Base-by-base conservation (phyloP, 2,888 invertebrate genomes). In the Rhorus exstirpatorius region DNA sequence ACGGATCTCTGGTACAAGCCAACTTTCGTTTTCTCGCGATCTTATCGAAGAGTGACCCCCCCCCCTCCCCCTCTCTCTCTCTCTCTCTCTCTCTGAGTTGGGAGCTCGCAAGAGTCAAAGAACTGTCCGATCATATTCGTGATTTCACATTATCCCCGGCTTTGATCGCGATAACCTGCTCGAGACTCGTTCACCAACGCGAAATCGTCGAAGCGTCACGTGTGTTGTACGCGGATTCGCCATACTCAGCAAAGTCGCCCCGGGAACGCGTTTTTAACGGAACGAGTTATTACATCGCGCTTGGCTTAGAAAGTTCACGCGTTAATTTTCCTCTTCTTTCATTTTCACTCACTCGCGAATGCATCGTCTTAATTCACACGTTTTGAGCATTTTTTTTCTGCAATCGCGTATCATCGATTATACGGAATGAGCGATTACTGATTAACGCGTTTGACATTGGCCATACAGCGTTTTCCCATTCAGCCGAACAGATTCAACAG, bases 401-500 rank as follows among this genome's bases (percentile, higher is more conserved):
- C 61, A 61, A 49, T 24, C 3, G 2, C 19, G 6, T 10, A 21
- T 6, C 35, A 55, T 35, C 31, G 21, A 46, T 8, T n/a, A 72
- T 35, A 1, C 8, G 21, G 14, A 35, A 49, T 35, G 49, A 4
- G 0, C 12, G 41, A 49, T 35, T n/a, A 26, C 46, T 65, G 14
- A 63, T 17, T 26, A 46, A 46, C 44, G 14, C n/a, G 53, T 46
- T 46, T 53, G 38, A 4, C 63, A 38, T 46, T 72, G 17, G 4
- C 7, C n/a, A n/a, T 60, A 67, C 65, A 79, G 67, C 21, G 0
- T 55, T 65, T 70, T 70, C 55, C 53, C 38, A 67, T 81, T 49
- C 67, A 92, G 81, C 93, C 94, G 95, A 95, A 89, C 96, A 96
- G 89, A 93, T 96, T 84, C 96, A 96, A 84, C 96, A 96, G 91